Base-by-base conservation (phyloP, 2,888 invertebrate genomes). In the Meliscaeva auricollis region DNA sequence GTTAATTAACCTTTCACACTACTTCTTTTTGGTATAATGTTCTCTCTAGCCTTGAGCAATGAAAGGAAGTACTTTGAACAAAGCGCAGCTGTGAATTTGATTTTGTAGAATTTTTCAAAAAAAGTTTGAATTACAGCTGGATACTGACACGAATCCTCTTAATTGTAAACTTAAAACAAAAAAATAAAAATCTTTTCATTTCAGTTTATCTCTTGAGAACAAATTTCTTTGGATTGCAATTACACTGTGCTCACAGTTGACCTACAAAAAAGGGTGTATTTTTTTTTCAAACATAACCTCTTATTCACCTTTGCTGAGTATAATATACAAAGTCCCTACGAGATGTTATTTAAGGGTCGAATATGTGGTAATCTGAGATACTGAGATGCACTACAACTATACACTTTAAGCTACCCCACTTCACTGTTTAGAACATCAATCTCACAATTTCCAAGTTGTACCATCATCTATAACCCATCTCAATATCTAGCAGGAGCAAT, bases 391-490 rank as follows among this genome's bases (percentile, higher is more conserved):
- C n/a, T 15, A 2, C 30, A 15, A 26, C 3, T 26, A 4, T 26
- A 26, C 26, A 26, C 26, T 26, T 62, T 4, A 9, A 4, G 11
- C 41, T 17, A 30, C 13, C 30, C 69, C 38, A 64, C 64, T 11
- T 35, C 44, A 41, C 44, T 13, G 6, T 38, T 75, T 1, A 38
- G 2, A 54, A 56, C 60, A 85, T 76, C 73, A 72, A 80, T 66
- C 66, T 84, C 60, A 76, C 73, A 76, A 77, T 85, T 77, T 81
- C 20, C 35, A 66, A 48, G 48, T 66, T 50, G 54, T 60, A 73
- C 58, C 60, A 17, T 9, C 11, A 46, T 20, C 46, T 38, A 26
- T 38, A 22, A 26, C 17, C 38, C 75, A 9, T 22, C 26, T 17
- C 22, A 38, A 60, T 46, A 72, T 52, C 75, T 30, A 70, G 20